phyloP scores from a whole-genome alignment of 2,888 invertebrate species.

The Plebejus anna region DNA sequence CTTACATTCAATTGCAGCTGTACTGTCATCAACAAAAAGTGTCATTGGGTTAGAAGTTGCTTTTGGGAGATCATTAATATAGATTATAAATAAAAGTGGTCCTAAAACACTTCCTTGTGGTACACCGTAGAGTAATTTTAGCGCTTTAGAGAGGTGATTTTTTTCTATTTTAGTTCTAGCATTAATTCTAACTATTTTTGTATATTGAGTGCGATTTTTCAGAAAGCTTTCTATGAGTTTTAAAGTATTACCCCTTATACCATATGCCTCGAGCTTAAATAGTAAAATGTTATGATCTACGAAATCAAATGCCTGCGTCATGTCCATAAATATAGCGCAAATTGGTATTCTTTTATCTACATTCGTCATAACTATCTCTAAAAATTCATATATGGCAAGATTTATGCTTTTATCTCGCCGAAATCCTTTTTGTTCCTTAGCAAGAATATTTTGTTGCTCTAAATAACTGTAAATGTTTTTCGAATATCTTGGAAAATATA shows the following conservation, averaged over 20 bases:
- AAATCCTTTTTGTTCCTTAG: slow-evolving; percentile 14
- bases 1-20: too few relatives aligned
- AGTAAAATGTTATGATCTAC: neutral
- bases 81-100: too few relatives aligned
- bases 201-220: neutral
- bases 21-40: too few relatives aligned
- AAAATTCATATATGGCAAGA: neutral
- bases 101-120: neutral
- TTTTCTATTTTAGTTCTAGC: neutral
- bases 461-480: slow-evolving; percentile 18
- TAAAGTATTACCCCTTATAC: neutral
- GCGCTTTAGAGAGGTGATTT: neutral
- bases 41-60: too few relatives aligned
- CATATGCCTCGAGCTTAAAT: neutral
- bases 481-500: slow-evolving; percentile 10
- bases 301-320: neutral
- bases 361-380: neutral
- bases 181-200: neutral
- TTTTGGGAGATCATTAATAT: too few relatives aligned
- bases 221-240: neutral
- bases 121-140: neutral
- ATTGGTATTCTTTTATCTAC: neutral
- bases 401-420: slow-evolving; percentile 9
- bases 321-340: neutral
- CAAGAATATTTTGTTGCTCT: neutral